Conservation (phyloP, 2,888 invertebrate species). For the Calameuta idolon region DNA sequence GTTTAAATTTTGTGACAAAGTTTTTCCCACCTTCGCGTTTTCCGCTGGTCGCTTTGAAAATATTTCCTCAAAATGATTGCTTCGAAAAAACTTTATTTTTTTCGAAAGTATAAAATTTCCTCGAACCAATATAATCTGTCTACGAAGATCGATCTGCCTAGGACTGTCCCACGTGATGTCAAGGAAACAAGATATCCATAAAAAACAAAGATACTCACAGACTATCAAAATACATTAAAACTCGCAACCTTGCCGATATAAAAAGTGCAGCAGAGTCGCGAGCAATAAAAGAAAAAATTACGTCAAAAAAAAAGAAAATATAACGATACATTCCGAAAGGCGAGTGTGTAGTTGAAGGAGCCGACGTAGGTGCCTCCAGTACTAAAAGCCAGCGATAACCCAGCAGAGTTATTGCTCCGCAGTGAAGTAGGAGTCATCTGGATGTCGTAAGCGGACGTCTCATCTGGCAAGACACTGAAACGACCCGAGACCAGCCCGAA, state of each 20-base stretch:
- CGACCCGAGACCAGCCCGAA: not conserved
- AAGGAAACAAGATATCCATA: not conserved
- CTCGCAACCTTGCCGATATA: not conserved
- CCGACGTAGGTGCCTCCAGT: slow-evolving; percentile 17
- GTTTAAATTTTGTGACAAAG: not conserved
- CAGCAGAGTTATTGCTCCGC: slow-evolving; percentile 28
- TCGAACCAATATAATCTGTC: not conserved
- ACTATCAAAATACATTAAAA: not conserved
- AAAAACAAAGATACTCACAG: not conserved
- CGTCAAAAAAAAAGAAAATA: not conserved
- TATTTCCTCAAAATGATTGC: not conserved
- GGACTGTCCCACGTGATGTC: not conserved
- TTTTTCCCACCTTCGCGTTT: not conserved
- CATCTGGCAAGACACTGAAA: not conserved
- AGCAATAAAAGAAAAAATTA: not conserved
- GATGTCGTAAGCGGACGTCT: not conserved
- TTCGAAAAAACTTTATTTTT: not conserved
- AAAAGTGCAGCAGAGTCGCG: not conserved
- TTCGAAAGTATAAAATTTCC: not conserved
- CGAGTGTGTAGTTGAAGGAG: slow-evolving; percentile 21
- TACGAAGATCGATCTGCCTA: not conserved
- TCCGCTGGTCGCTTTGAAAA: not conserved
- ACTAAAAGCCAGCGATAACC: slow-evolving; percentile 35
- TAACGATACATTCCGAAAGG: not conserved
- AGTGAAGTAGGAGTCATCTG: slow-evolving; percentile 8